A percentile compares a stretch with the other conserved stretches of the same genome.
Conservation (phyloP, 2,888 invertebrate species). For the Erebia aethiops region DNA sequence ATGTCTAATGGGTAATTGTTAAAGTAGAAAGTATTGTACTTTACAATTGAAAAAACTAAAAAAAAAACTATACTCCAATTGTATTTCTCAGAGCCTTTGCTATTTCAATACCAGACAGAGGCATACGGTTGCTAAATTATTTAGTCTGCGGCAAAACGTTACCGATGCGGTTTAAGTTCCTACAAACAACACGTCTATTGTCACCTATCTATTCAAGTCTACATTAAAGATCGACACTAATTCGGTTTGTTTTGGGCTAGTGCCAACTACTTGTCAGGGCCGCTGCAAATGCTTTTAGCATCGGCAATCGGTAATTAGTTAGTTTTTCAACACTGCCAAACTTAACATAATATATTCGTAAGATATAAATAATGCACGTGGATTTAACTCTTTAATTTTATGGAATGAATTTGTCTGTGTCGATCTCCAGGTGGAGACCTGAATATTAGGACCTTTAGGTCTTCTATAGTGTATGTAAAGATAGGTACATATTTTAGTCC, state of each 20-base stretch:
- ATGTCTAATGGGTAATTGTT: no score
- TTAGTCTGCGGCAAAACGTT: conserved; percentile 32
- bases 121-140: conserved; percentile 27
- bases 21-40: no score
- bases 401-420: no score
- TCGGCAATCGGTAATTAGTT: not conserved
- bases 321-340: not conserved
- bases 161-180: conserved; percentile 26
- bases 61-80: no score
- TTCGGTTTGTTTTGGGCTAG: conserved; percentile 9
- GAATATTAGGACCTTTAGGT: no score
- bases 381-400: no score
- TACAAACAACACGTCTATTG: conserved; percentile 38
- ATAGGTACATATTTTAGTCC: no score
- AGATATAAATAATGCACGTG: no score
- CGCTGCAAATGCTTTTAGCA: not conserved
- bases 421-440: no score
- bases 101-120: conserved; percentile 22
- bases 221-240: conserved; percentile 27
- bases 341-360: not conserved
- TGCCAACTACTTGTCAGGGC: conserved; percentile 22
- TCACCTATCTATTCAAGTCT: conserved; percentile 36
- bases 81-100: no score
- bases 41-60: no score
- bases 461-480: no score